phyloP scores from a whole-genome alignment of 2,797 vertebrate species.

The Trichosurus vulpecula region DNA sequence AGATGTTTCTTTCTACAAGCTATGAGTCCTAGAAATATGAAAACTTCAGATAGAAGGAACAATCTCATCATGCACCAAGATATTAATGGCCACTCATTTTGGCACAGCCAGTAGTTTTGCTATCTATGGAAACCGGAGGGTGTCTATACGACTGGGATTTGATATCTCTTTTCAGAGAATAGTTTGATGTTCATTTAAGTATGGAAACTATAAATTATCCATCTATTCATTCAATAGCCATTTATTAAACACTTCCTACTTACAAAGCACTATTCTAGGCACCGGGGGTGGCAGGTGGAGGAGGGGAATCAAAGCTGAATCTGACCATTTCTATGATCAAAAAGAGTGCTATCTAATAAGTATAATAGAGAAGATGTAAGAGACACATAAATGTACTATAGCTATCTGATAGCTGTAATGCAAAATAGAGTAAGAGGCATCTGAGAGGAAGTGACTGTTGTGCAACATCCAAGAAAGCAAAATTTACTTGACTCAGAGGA shows the following conservation, averaged over 20 bases:
- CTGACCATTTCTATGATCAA: background rate
- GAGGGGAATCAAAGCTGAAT: background rate
- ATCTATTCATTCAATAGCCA: background rate
- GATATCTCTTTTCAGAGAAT: background rate
- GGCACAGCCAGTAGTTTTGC: background rate
- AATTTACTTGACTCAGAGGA: background rate
- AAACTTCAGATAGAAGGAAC: conserved; percentile 55
- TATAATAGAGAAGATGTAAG: background rate
- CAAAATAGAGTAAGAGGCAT: background rate
- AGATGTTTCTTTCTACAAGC: conserved; percentile 6
- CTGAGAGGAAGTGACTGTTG: background rate
- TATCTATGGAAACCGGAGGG: background rate
- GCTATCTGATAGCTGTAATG: background rate
- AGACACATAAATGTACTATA: background rate
- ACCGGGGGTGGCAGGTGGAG: background rate
- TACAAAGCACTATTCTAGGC: background rate
- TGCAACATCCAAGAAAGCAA: background rate
- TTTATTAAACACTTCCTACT: background rate
- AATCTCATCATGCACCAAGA: conserved; percentile 58
- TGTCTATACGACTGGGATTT: background rate
- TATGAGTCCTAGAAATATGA: conserved; percentile 58
- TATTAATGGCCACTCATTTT: conserved; percentile 21
- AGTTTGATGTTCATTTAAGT: background rate
- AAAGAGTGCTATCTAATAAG: background rate
- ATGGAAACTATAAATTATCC: background rate